Percentiles rank a stretch among this genome's conserved stretches.
Evolutionary conservation across 2,888 invertebrate species (phyloP).

Genomic region (Kuschelorhynchus macadamiae): DNA sequence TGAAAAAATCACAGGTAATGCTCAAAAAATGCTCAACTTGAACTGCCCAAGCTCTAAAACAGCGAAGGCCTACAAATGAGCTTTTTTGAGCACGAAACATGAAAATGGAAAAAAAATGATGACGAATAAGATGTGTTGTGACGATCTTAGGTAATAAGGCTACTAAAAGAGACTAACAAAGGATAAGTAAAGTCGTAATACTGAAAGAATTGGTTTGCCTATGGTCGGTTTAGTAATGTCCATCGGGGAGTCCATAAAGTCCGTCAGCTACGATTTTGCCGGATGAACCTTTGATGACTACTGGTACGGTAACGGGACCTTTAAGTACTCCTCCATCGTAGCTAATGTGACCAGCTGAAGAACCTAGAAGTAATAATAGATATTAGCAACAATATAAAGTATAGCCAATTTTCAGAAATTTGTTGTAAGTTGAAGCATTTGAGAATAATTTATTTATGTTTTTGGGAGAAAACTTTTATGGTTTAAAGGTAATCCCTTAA

Average conservation of each 20-base stretch:
- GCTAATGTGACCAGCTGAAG: constrained; percentile 49
- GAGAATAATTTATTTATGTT: too few relatives aligned
- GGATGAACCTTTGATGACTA: constrained; percentile 59
- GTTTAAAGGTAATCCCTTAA: too few relatives aligned
- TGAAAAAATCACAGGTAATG: constrained; percentile 51
- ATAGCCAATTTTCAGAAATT: too few relatives aligned
- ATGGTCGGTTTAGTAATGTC: constrained; percentile 52
- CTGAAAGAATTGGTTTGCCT: constrained; percentile 50
- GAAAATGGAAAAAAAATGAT: constrained; percentile 37
- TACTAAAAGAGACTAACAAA: constrained; percentile 34
- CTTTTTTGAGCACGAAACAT: constrained; percentile 43
- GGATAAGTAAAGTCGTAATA: constrained; percentile 45
- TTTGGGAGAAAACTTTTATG: too few relatives aligned
- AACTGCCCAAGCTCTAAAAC: constrained; percentile 42
- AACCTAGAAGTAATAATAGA: constrained; percentile 21
- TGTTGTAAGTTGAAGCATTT: too few relatives aligned
- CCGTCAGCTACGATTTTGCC: constrained; percentile 64
- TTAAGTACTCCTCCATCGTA: constrained; percentile 56
- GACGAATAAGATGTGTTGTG: constrained; percentile 41
- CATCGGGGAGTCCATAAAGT: constrained; percentile 62
- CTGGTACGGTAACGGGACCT: constrained; percentile 60
- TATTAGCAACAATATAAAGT: background rate
- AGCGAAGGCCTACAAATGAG: constrained; percentile 39
- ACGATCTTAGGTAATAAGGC: constrained; percentile 51
- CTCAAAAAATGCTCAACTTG: constrained; percentile 40